Evolutionary conservation across 1,140 invertebrate species (phyloP), one percentile per base, ranked within the genome.

Genomic region (Drosophila takahashii): DNA sequence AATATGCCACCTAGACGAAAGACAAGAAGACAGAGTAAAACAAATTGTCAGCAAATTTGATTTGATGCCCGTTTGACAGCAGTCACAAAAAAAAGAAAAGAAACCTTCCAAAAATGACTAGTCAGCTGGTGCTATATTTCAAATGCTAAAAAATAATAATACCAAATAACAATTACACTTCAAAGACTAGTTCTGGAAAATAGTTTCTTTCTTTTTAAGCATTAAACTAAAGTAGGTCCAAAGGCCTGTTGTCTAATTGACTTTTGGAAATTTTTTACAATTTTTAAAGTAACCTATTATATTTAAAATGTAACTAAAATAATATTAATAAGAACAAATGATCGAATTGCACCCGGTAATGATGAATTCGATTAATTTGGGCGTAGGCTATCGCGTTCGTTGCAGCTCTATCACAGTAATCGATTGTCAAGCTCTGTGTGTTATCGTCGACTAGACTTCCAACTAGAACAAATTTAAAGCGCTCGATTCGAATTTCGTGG

Each of bases 41-140:
- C 59, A 65, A 67, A 67, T 67, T 67, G 59, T 67, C 64, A 65
- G 64, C 64, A 65, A 67, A 65, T 67, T 67, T 65, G 64, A 67
- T 67, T 67, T 65, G 64, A 67, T 34, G 60, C 29, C 64, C 59
- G 48, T 67, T 65, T 65, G 59, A 67, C 64, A 64, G 56, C 15
- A 15, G 27, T 67, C 36, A 59, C 27, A 11, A 18, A 6, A 27
- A 57, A 7, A 62, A 9, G 16, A 42, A 45, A 7, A 62, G 4
- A 27, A 42, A 64, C 54, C 39, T 60, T 60, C 4, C 10, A 61
- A 64, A 42, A 13, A 42, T 45, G 32, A 15, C 34, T 36, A 41
- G 18, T 62, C 62, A 50, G 34, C 39, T n/a, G 41, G 10, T 32
- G 59, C 36, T 57, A 39, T 58, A 56, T 22, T 13, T 59, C 13